phyloP scores from a whole-genome alignment of 53 echinoderm and acorn worm genomes.

The Luidia sarsii region DNA sequence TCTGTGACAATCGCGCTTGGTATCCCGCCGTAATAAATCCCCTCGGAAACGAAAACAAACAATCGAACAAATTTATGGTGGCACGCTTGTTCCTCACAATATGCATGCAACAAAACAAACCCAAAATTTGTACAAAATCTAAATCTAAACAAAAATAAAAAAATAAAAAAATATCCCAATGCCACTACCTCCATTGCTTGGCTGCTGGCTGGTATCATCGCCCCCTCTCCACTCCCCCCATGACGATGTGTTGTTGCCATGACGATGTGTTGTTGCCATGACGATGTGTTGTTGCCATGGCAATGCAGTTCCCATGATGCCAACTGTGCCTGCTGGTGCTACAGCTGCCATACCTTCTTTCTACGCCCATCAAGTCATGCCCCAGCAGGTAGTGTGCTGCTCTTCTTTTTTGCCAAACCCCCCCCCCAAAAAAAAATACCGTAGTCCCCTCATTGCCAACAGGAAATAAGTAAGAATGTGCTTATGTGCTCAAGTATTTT shows the following conservation, averaged over 20 bases:
- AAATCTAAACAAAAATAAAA: not conserved
- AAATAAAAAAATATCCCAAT: not conserved
- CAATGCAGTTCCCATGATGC: constrained; percentile 85
- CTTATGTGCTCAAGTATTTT: too few relatives aligned
- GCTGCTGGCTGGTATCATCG: too few relatives aligned
- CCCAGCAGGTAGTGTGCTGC: constrained; percentile 69
- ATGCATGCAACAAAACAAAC: not conserved
- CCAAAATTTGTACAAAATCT: not conserved
- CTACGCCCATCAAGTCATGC: constrained; percentile 74
- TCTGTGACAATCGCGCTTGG: constrained; percentile 17
- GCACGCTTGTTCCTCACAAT: constrained; percentile 30
- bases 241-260: constrained; percentile 53
- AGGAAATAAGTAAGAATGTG: too few relatives aligned
- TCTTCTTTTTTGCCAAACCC: constrained; percentile 11
- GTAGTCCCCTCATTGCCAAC: too few relatives aligned
- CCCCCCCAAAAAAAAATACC: too few relatives aligned
- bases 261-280: constrained; percentile 55
- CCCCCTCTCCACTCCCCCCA: too few relatives aligned
- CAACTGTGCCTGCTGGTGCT: constrained; percentile 69
- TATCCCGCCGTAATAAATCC: constrained; percentile 16
- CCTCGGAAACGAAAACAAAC: too few relatives aligned
- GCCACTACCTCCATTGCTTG: constrained; percentile 20
- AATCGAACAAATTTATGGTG: too few relatives aligned
- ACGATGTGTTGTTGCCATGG: constrained; percentile 57
- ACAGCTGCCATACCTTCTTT: constrained; percentile 69